phyloP scores from a whole-genome alignment of 2,888 invertebrate genomes.

The Rhogogaster chlorosoma region DNA sequence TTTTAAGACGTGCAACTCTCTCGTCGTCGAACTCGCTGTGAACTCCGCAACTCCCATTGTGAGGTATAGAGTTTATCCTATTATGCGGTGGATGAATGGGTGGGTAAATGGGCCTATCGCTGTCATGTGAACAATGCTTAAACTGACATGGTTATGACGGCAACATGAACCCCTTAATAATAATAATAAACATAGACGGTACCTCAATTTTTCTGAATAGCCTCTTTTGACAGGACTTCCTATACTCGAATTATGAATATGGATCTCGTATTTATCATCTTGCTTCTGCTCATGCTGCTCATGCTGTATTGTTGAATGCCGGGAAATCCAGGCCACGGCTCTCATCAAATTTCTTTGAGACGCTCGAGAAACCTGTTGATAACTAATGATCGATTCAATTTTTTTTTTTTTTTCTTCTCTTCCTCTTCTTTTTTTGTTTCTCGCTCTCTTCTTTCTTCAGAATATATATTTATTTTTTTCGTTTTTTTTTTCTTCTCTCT shows the following conservation, averaged over 20 bases:
- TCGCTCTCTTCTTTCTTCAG: background rate
- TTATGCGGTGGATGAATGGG: constrained; percentile 61
- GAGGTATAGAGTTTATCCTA: constrained; percentile 64
- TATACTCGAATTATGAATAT: constrained; percentile 43
- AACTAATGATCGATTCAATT: constrained; percentile 40
- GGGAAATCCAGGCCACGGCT: background rate
- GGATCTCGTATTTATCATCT: constrained; percentile 35
- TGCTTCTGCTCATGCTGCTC: background rate
- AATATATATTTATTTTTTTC: too few species aligned
- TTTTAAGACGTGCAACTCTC: constrained; percentile 30
- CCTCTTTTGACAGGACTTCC: constrained; percentile 32
- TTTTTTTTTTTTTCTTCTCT: background rate
- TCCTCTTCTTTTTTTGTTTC: background rate
- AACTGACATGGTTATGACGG: constrained; percentile 75
- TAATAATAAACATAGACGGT: constrained; percentile 62
- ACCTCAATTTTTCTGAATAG: constrained; percentile 57
- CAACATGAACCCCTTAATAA: constrained; percentile 73
- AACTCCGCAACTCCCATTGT: constrained; percentile 47
- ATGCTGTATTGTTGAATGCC: constrained; percentile 7
- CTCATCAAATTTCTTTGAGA: constrained; percentile 33
- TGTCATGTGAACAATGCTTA: constrained; percentile 72
- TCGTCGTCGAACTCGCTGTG: constrained; percentile 39
- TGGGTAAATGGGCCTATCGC: constrained; percentile 63
- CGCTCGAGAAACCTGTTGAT: constrained; percentile 33
- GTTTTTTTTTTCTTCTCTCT: constrained; percentile 55